phyloP scores from a whole-genome alignment of 2,113 vertebrate genomes.

The Tragelaphus scriptus region DNA sequence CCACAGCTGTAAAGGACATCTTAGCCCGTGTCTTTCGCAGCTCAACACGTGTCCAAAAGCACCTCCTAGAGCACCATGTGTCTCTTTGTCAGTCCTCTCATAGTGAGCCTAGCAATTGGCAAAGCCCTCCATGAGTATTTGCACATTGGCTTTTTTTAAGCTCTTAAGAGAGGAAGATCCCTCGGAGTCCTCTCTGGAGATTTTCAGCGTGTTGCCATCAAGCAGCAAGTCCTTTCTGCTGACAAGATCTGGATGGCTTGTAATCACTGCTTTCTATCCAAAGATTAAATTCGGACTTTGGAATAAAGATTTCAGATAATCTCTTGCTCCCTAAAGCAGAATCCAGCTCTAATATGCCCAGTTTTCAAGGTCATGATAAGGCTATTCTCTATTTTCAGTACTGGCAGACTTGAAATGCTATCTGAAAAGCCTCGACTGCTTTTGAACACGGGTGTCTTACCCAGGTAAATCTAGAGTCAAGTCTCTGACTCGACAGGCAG shows the following conservation, averaged over 20 bases:
- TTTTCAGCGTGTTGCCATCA: background rate
- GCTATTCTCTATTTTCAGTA: background rate
- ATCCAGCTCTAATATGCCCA: background rate
- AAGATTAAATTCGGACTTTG: background rate
- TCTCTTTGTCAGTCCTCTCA: background rate
- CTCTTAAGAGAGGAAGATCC: background rate
- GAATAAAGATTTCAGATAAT: background rate
- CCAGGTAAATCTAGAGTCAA: background rate
- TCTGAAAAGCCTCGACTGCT: background rate
- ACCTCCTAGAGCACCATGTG: background rate
- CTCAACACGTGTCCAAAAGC: background rate
- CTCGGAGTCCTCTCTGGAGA: background rate
- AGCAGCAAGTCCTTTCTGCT: background rate
- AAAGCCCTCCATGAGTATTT: constrained; percentile 21
- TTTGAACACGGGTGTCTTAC: background rate
- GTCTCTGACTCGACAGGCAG: background rate
- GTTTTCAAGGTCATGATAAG: background rate
- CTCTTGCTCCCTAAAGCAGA: background rate
- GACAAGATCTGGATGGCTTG: background rate
- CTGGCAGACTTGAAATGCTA: background rate
- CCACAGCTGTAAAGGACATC: background rate
- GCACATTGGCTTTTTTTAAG: constrained; percentile 30
- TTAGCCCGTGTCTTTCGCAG: background rate
- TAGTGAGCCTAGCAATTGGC: background rate
- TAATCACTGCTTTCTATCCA: constrained; percentile 23